phyloP scores from a whole-genome alignment of 2,888 invertebrate genomes.

The Drosophila glabriapex region DNA sequence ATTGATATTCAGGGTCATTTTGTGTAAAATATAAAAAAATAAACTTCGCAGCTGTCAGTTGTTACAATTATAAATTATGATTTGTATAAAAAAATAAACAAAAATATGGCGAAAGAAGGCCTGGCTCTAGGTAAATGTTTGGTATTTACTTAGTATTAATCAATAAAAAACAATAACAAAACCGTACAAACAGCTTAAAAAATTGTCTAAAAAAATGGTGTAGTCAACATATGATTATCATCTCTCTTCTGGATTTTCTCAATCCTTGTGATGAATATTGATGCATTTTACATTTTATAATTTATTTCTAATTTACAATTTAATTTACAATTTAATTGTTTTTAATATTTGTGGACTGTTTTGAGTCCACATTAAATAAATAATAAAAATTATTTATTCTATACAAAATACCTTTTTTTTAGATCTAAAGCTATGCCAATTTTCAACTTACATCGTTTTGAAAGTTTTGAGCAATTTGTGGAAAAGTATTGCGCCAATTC shows the following conservation, averaged over 20 bases:
- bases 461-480: not conserved
- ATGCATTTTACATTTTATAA: not conserved
- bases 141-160: not conserved
- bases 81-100: not conserved
- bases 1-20: slow-evolving; percentile 14
- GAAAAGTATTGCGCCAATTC: not conserved
- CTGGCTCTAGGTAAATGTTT: not conserved
- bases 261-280: not conserved
- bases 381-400: not conserved
- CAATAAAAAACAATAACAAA: too few relatives aligned
- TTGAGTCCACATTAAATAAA: not conserved
- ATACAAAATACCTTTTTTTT: not conserved
- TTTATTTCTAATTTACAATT: too few relatives aligned
- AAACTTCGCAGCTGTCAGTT: not conserved
- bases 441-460: not conserved
- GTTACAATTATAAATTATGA: not conserved
- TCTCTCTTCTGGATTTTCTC: not conserved
- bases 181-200: not conserved
- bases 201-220: not conserved
- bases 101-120: not conserved
- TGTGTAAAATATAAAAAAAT: slow-evolving; percentile 3
- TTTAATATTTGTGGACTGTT: not conserved
- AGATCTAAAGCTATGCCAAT: not conserved
- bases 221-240: not conserved
- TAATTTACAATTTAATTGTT: not conserved